Base-by-base conservation (phyloP, 2,113 vertebrate species). In the Erythrocercus mccallii region DNA sequence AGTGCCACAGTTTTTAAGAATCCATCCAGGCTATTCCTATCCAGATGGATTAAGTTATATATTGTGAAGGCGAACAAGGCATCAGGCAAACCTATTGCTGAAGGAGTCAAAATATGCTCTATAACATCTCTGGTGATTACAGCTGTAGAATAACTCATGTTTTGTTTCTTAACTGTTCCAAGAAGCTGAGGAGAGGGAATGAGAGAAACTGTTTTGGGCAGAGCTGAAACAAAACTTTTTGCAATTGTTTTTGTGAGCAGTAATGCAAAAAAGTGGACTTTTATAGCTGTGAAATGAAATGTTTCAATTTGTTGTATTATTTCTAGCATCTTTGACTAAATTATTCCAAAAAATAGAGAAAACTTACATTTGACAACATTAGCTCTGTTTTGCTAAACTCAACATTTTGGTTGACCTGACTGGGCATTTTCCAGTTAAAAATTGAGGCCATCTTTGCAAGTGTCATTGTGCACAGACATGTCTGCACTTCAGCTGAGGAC, bases 81-180 rank as follows among this genome's bases (percentile, higher is more conserved):
- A 90, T 79, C 70, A 90, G 70, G 92, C 90, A 91, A 91, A 90
- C 61, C 74, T 85, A 56, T 53, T 85, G 84, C 90, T 87, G 90
- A 94, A 95, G 66, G 85, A 93, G 90, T 93, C 87, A 91, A 92
- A 94, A 85, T 87, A 79, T 13, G 48, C 51, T 94, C 61, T 79
- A 51, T 78, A 95, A 78, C 30, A 91, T 96, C 94, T 96, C 91
- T 92, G 83, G 87, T 86, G 95, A 94, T 84, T 94, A 95, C 95
- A 94, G 95, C 91, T 94, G 92, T 81, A 86, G 83, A 91, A 60
- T 56, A 95, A 92, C 77, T 90, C 80, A 83, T 86, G 77, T 74
- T 96, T 66, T 92, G 60, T 89, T 95, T 91, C 90, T 64, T 74
- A 95, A 81, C 58, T 74, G 90, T 96, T 96, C 96, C 93, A 92